Evolutionary conservation across 2,888 invertebrate genomes (phyloP).

Genomic region (Antitype chi): DNA sequence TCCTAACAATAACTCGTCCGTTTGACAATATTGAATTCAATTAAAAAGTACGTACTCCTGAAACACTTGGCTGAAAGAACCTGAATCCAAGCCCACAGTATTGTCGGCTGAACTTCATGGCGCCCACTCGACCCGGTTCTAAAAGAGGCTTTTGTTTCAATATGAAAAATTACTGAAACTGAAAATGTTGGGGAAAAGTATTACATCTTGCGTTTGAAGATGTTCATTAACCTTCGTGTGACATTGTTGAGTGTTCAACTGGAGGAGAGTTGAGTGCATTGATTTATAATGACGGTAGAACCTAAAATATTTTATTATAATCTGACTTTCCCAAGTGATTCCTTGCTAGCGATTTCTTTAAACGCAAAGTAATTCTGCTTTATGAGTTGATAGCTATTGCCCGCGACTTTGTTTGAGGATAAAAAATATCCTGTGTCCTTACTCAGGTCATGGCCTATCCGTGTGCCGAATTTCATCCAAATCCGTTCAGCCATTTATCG

Average conservation of each 20-base stretch:
- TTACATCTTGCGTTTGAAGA: slow-evolving; percentile 62
- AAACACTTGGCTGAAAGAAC: slow-evolving; percentile 69
- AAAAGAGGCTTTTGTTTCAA: slow-evolving; percentile 85
- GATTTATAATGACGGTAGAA: slow-evolving; percentile 13
- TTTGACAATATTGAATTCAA: slow-evolving; percentile 75
- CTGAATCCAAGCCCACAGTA: slow-evolving; percentile 54
- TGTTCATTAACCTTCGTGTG: slow-evolving; percentile 60
- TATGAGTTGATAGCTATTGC: neutral
- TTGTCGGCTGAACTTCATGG: slow-evolving; percentile 77
- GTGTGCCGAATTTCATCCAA: too few relatives aligned
- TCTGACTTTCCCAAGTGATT: neutral
- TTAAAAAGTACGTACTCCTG: slow-evolving; percentile 81
- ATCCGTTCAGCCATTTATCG: too few relatives aligned
- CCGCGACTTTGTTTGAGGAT: too few relatives aligned
- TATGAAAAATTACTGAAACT: slow-evolving; percentile 84
- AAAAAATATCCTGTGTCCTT: too few relatives aligned
- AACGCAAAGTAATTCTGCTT: too few relatives aligned
- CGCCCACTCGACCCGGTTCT: slow-evolving; percentile 83
- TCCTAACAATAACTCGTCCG: slow-evolving; percentile 48
- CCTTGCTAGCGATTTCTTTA: neutral
- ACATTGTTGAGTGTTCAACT: slow-evolving; percentile 27
- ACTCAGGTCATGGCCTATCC: too few relatives aligned
- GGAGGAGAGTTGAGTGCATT: neutral
- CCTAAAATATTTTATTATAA: neutral
- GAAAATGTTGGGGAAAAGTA: slow-evolving; percentile 67